These are phyloP conservation scores for Clostera curtula DNA, from an alignment of 2,888 invertebrate species.

Conservation along the genomic window DNA sequence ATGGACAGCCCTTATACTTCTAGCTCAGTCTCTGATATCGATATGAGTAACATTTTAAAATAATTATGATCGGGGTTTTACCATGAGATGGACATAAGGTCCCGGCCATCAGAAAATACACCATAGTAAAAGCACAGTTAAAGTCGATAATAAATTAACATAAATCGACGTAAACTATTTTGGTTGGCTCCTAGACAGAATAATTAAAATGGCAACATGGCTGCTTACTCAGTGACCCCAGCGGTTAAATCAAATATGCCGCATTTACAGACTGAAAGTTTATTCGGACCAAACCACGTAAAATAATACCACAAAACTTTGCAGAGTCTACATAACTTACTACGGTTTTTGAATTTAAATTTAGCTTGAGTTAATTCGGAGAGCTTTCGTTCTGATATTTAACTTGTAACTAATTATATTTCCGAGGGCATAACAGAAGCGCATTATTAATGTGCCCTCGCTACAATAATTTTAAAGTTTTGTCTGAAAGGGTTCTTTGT, in stretches of 20 bases:
- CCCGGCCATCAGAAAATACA: no score
- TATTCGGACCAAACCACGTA: constrained; percentile 38
- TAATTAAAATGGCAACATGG: neutral
- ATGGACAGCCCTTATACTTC: no score
- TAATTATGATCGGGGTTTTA: no score
- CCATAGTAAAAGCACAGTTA: no score
- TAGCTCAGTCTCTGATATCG: no score
- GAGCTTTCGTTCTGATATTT: constrained; percentile 26
- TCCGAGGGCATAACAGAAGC: constrained; percentile 13
- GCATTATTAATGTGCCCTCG: constrained; percentile 14
- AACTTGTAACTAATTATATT: constrained; percentile 16
- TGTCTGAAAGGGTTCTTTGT: no score
- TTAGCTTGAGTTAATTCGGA: constrained; percentile 29
- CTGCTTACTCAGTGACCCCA: constrained; percentile 19
- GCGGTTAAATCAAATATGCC: constrained; percentile 41
- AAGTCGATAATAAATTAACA: no score
- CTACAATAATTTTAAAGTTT: neutral
- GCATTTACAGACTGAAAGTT: constrained; percentile 42
- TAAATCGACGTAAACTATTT: no score
- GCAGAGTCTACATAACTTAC: constrained; percentile 35
- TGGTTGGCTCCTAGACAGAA: no score
- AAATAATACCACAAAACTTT: constrained; percentile 42
- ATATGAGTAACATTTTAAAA: no score
- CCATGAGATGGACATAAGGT: no score
- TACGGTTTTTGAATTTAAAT: constrained; percentile 39